A percentile compares a stretch with the other conserved stretches of the same genome.
These are phyloP conservation scores for Limanda limanda DNA, from an alignment of 2,113 vertebrate species.

Conservation along the genomic window DNA sequence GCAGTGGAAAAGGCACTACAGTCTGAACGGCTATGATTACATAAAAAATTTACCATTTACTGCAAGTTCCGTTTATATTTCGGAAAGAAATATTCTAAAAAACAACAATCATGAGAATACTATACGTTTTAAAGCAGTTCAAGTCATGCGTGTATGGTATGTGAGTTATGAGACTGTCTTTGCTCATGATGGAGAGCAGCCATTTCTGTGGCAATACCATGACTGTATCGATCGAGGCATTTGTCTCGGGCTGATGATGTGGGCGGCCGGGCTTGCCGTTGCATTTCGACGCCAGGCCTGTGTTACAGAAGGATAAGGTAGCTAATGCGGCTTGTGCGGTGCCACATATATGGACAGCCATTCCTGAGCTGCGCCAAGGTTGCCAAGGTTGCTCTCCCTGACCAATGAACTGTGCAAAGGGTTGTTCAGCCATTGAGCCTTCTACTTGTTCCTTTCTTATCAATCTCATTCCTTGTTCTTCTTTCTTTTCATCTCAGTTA, in stretches of 20 bases:
- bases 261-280: constrained; percentile 18
- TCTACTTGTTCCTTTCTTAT: constrained; percentile 14
- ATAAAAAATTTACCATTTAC: too few relatives aligned
- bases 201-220: neutral
- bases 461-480: neutral
- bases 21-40: too few relatives aligned
- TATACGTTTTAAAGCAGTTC: neutral
- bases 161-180: neutral
- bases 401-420: constrained; percentile 67
- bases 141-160: neutral
- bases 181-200: constrained; percentile 1
- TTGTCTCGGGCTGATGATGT: constrained; percentile 41
- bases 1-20: too few relatives aligned
- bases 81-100: neutral
- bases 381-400: constrained; percentile 52
- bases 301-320: constrained; percentile 40
- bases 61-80: neutral
- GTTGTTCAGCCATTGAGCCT: constrained; percentile 46
- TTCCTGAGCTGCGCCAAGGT: constrained; percentile 49
- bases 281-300: constrained; percentile 17
- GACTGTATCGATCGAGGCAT: neutral
- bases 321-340: constrained; percentile 63
- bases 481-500: constrained; percentile 22
- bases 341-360: constrained; percentile 56
- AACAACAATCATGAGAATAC: neutral